phyloP scores from a whole-genome alignment of 2,797 vertebrate species.

The Bucorvus abyssinicus region DNA sequence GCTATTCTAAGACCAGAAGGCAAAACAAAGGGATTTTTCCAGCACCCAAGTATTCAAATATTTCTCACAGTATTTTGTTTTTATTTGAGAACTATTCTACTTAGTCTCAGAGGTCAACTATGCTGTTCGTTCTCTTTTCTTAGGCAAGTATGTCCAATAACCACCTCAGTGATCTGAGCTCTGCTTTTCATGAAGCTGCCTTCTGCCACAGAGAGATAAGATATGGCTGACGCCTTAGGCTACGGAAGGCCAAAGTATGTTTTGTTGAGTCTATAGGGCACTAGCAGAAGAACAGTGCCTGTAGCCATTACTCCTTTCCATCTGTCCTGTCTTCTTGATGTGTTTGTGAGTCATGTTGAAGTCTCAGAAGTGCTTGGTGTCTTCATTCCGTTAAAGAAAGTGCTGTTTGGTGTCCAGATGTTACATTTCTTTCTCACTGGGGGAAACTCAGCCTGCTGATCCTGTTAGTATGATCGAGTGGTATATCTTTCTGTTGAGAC shows the following conservation, averaged over 20 bases:
- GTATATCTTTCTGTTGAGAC: neutral
- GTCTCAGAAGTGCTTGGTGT: neutral
- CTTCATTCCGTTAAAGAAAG: neutral
- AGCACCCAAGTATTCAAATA: neutral
- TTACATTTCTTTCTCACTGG: neutral
- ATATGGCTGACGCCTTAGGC: neutral
- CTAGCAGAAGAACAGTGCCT: neutral
- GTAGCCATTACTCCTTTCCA: neutral
- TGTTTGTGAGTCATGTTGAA: neutral
- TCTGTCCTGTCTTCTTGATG: slow-evolving; percentile 27
- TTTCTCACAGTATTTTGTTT: neutral
- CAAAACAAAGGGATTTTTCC: neutral
- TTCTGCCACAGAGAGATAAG: neutral
- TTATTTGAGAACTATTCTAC: neutral
- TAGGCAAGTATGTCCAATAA: neutral
- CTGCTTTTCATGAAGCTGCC: neutral
- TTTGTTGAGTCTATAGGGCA: neutral
- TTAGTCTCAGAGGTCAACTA: neutral
- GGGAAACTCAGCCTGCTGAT: neutral
- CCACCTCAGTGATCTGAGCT: neutral
- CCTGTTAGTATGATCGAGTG: neutral
- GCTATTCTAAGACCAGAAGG: neutral
- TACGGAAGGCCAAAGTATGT: neutral
- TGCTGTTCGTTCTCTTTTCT: neutral
- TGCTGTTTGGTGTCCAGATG: neutral